Base-by-base conservation (phyloP, 2,888 invertebrate species). In the Isoperla grammatica region DNA sequence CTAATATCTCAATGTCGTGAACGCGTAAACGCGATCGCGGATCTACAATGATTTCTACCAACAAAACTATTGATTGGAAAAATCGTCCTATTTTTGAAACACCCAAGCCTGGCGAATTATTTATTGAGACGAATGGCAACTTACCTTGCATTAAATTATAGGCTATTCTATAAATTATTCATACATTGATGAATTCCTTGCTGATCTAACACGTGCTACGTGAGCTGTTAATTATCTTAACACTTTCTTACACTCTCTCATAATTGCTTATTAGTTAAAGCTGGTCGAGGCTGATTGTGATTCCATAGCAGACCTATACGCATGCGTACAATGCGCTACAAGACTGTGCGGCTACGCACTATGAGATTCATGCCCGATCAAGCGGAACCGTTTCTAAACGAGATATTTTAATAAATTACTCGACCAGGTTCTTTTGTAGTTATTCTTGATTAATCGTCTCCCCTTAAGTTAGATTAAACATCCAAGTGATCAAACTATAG, bases 141-240 rank as follows among this genome's bases (percentile, higher is more conserved):
- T 6, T 29, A 8, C 8, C 29, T 6, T 6, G 29, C 8, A 29
- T 29, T 29, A 8, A 4, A 29, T 29, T 8, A 19, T 45, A 15
- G n/a, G 45, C 15, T 15, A 45, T 15, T 45, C n/a, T 17, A 45
- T 45, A 45, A 45, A 45, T 17, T 17, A 45, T 45, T 45, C 17
- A 17, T 45, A 45, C 17, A 19, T 45, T n/a, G 45, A 13, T 45
- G 15, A 45, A 45, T 45, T 42, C 17, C 45, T 45, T 45, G 17
- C 45, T 45, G 45, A 8, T 45, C 17, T 3, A 19, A 15, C 45
- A 45, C 45, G 13, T 45, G 11, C 6, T 45, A 45, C 5, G 17
- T 11, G 3, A 4, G 13, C 17, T 45, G 45, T 45, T 45, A 45
- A 45, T 45, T 45, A 45, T 19, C 45, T 45, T 17, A 13, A 45